Evolutionary conservation across 2,888 invertebrate species (phyloP), one percentile per base, ranked within the genome.

Genomic region (Noctua comes): DNA sequence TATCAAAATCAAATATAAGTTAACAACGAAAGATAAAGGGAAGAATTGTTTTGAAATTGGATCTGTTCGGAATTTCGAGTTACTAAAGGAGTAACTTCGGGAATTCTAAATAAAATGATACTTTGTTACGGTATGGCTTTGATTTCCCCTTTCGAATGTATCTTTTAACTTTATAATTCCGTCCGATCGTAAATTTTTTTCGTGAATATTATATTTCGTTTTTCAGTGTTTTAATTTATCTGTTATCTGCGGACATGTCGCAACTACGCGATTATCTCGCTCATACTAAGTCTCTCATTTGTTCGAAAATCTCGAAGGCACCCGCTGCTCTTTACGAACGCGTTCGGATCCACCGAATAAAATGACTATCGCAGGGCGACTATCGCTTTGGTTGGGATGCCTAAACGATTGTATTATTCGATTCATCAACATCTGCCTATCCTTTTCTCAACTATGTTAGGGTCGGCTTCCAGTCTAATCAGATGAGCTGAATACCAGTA

Each of bases 1-100:
- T 51, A 83, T 80, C 31, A 72, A 68, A 74, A 84, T 81, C 71
- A 87, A 87, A 75, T 81, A 72, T 57, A 78, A 84, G 73, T 80
- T 74, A 71, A 62, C 64, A 77, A 31, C 13, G 27, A 27, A 77
- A 87, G 65, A 73, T 68, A 77, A 80, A 72, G 68, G 62, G 31
- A 81, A 46, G 64, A 79, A 79, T 78, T 81, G 81, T 76, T 87
- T 74, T 65, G 65, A 62, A 77, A 86, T 73, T 66, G 59, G 69
- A 78, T 73, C 76, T 27, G 74, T 73, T 77, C 64, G 18, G 31
- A 74, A 76, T 82, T 74, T 46, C 31, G n/a, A 73, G 10, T 48
- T 64, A 70, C 43, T 57, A 69, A 73, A 66, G 66, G 31, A 36
- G 66, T 73, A 27, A 81, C 71, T 83, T 85, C 4, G 64, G 54